Percentiles rank a stretch among this genome's conserved stretches.
Conservation (phyloP, 1,140 invertebrate genomes). For the Drosophila arawakana region DNA sequence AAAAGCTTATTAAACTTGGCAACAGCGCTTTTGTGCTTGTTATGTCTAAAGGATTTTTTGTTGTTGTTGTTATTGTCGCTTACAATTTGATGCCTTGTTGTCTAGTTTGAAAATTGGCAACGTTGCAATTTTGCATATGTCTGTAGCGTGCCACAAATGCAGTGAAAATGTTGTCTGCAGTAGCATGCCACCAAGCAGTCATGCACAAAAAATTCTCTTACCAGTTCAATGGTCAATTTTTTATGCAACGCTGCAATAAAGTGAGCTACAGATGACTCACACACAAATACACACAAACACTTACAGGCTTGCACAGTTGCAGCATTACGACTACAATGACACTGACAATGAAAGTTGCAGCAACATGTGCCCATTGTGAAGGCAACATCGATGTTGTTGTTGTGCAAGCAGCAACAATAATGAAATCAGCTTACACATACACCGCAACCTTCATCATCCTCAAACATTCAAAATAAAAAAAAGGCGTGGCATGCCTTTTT, state of each 20-base stretch:
- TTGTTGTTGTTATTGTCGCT: not conserved
- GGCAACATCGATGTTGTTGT: constrained; percentile 58
- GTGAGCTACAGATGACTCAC: constrained; percentile 49
- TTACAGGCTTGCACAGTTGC: constrained; percentile 3
- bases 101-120: constrained; percentile 22
- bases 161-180: constrained; percentile 11
- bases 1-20: not conserved
- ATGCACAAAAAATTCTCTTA: constrained; percentile 46
- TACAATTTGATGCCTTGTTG: not conserved
- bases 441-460: not conserved
- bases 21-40: not conserved
- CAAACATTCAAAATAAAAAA: too few species aligned
- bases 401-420: constrained; percentile 64
- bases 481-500: constrained; percentile 20
- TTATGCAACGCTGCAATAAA: constrained; percentile 62
- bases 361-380: constrained; percentile 55
- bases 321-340: constrained; percentile 69
- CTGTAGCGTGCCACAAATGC: not conserved
- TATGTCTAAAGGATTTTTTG: not conserved
- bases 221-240: constrained; percentile 74
- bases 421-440: constrained; percentile 52
- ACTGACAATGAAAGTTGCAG: constrained; percentile 73
- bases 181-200: constrained; percentile 22
- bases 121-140: constrained; percentile 16
- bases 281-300: constrained; percentile 18